Evolutionary conservation across 2,888 invertebrate species (phyloP), one percentile per base, ranked within the genome.

Genomic region (Limnephilus auricula): DNA sequence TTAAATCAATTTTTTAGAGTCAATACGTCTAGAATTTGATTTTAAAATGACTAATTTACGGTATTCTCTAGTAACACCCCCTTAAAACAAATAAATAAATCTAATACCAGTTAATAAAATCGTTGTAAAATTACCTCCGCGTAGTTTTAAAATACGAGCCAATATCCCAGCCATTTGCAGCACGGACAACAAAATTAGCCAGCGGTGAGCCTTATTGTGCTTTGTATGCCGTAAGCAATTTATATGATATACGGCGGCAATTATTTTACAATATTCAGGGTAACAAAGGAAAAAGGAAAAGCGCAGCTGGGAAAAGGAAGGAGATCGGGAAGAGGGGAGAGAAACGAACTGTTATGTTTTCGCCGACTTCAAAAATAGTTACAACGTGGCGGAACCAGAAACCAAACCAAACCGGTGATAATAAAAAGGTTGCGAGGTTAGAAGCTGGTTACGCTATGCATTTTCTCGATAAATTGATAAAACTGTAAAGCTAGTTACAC

Each of bases 151-250:
- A 25, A 65, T 65, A 25, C 50, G 18, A 6, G 65, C 25, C 65
- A 25, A 65, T 65, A 65, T 65, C 65, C 25, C 25, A 65, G n/a
- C 25, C 25, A 65, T 65, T 65, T 65, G 0, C 6, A 65, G 25
- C 65, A 65, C 65, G 6, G 65, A 65, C 25, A 65, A 65, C 65
- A 65, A 65, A 25, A 65, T 65, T 65, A 65, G 65, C n/a, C 25
- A 9, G 65, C 65, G 65, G 65, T 10, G 6, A 65, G 65, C n/a
- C 65, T 65, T 25, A 65, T 65, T 65, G 65, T n/a, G 9, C 65
- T n/a, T n/a, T n/a, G 65, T 65, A n/a, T 65, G 65, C 65, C 65
- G 65, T 65, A 65, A 65, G 65, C 65, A 65, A 65, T 65, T 65
- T 65, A 65, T 65, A 65, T 65, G 65, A 65, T 65, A 18, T 65